phyloP scores from a whole-genome alignment of 30 jellyfish, hydroid and myxozoan genomes.

The Rhopilema esculentum region DNA sequence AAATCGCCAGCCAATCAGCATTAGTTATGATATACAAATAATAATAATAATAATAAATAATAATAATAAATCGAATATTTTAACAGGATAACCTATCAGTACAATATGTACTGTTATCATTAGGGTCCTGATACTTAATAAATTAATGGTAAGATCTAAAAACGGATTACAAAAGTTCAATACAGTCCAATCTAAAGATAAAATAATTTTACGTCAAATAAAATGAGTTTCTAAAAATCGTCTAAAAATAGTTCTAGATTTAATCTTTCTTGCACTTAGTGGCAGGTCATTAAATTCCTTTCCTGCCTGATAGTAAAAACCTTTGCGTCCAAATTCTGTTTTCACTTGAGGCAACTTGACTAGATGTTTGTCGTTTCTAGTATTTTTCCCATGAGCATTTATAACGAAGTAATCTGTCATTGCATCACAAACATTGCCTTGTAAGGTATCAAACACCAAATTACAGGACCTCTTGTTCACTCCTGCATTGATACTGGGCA shows the following conservation, averaged over 20 bases:
- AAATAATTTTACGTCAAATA: not conserved
- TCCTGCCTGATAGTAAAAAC: conserved; percentile 19
- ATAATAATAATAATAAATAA: no score
- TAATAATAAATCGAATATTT: not conserved
- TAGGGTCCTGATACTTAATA: conserved; percentile 11
- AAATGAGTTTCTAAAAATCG: conserved; percentile 18
- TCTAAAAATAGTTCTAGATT: conserved; percentile 22
- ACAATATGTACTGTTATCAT: conserved; percentile 1
- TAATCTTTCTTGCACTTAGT: not conserved
- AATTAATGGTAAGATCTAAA: not conserved
- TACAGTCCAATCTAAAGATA: not conserved
- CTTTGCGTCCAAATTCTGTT: conserved; percentile 45
- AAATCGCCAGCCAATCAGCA: no score
- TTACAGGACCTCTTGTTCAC: conserved; percentile 41
- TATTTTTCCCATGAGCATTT: conserved; percentile 52
- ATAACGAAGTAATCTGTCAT: conserved; percentile 38
- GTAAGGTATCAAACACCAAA: conserved; percentile 46
- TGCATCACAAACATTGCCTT: conserved; percentile 52
- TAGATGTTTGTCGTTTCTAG: conserved; percentile 48
- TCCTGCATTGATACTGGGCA: conserved; percentile 21
- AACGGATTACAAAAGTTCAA: not conserved
- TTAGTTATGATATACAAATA: no score
- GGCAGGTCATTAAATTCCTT: conserved; percentile 40
- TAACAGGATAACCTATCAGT: conserved; percentile 8
- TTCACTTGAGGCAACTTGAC: conserved; percentile 41